A percentile compares a stretch with the other conserved stretches of the same genome.
phyloP scores from a whole-genome alignment of 2,888 invertebrate species.

The Tetragonisca angustula region DNA sequence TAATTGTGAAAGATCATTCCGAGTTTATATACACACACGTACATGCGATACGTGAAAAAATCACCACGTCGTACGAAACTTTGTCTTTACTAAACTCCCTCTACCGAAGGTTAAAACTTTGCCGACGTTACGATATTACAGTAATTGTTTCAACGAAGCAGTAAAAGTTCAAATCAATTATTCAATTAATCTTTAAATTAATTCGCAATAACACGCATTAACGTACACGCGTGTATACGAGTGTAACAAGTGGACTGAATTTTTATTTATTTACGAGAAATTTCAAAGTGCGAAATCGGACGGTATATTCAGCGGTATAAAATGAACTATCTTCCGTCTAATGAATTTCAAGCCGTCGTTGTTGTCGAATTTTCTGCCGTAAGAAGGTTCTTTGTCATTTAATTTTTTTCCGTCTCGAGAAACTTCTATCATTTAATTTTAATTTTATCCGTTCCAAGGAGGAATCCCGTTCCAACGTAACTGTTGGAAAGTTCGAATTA shows the following conservation, averaged over 20 bases:
- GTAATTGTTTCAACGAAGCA: too few relatives aligned
- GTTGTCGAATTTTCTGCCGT: too few relatives aligned
- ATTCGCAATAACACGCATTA: neutral
- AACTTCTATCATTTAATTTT: neutral
- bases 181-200: neutral
- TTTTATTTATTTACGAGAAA: too few relatives aligned
- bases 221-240: neutral
- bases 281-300: too few relatives aligned
- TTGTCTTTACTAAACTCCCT: neutral
- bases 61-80: neutral
- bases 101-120: neutral
- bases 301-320: too few relatives aligned
- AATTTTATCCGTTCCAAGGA: neutral
- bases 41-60: neutral
- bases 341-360: neutral
- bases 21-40: too few relatives aligned
- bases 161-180: neutral
- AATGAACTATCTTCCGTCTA: neutral
- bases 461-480: neutral
- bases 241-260: too few relatives aligned
- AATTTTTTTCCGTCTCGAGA: too few relatives aligned
- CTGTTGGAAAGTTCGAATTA: neutral
- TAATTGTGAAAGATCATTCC: neutral
- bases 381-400: too few relatives aligned
- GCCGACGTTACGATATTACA: neutral